Conservation (phyloP, 2,888 invertebrate genomes). For the Rhopalosiphum nymphaeae region DNA sequence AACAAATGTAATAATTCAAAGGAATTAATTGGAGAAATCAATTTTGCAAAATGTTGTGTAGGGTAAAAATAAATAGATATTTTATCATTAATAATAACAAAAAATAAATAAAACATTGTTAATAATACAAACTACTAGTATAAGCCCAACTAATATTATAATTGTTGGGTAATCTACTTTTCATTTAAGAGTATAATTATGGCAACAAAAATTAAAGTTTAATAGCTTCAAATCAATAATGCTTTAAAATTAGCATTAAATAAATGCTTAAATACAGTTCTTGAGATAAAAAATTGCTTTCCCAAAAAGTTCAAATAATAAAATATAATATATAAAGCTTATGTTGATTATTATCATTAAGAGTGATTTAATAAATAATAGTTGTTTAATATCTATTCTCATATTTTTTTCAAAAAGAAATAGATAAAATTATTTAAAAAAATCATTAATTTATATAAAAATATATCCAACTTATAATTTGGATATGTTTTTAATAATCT, state of each 20-base stretch:
- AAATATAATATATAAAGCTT: constrained; percentile 3
- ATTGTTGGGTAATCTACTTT: constrained; percentile 55
- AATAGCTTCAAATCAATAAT: constrained; percentile 51
- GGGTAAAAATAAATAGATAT: constrained; percentile 12
- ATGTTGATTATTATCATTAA: not conserved
- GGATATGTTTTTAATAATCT: not conserved
- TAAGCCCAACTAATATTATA: constrained; percentile 59
- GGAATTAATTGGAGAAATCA: constrained; percentile 17
- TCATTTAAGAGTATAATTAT: constrained; percentile 33
- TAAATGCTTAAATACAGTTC: constrained; percentile 36
- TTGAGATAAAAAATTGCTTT: constrained; percentile 27
- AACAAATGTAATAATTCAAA: not conserved
- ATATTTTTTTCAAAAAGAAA: not conserved
- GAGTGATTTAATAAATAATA: not conserved
- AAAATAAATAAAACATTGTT: constrained; percentile 43
- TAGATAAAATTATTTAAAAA: constrained; percentile 10
- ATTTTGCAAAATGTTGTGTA: constrained; percentile 12
- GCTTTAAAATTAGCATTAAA: constrained; percentile 52
- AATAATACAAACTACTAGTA: constrained; percentile 59
- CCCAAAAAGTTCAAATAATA: constrained; percentile 33
- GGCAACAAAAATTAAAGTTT: constrained; percentile 32
- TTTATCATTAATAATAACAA: constrained; percentile 22
- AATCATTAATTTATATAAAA: not conserved
- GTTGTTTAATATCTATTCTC: not conserved
- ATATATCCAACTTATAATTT: constrained; percentile 21